A percentile compares a stretch with the other conserved stretches of the same genome.
phyloP scores from a whole-genome alignment of 2,888 invertebrate genomes.

The Drosophila conformis region DNA sequence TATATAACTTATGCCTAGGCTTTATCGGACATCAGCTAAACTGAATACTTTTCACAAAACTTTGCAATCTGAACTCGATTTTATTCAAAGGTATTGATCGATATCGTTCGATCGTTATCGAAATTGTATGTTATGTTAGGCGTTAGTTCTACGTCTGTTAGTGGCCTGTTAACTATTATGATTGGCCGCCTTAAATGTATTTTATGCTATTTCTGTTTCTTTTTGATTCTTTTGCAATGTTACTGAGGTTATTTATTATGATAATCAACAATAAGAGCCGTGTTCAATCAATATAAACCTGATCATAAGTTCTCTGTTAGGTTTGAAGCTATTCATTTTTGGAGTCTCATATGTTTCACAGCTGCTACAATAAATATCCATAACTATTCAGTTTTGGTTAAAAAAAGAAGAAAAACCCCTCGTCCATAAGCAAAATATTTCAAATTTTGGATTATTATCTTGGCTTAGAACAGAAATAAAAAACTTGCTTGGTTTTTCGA shows the following conservation, averaged over 20 bases:
- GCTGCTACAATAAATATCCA: not conserved
- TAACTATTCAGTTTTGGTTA: not conserved
- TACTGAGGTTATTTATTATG: not conserved
- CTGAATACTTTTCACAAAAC: not conserved
- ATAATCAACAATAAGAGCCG: not conserved
- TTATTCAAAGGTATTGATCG: not conserved
- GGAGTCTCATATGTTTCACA: not conserved
- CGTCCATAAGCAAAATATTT: too few species aligned
- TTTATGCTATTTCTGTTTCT: not conserved
- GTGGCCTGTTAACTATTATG: not conserved
- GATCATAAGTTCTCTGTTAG: not conserved
- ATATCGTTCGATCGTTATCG: not conserved
- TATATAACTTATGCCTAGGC: slow-evolving; percentile 23
- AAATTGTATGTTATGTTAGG: not conserved
- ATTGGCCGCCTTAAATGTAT: not conserved
- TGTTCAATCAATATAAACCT: not conserved
- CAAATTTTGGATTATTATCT: not conserved
- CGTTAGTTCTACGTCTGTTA: not conserved
- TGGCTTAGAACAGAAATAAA: not conserved
- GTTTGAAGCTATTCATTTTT: not conserved
- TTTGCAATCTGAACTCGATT: not conserved
- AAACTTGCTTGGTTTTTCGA: not conserved
- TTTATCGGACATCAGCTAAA: not conserved
- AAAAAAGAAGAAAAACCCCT: not conserved
- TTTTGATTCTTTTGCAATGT: not conserved